phyloP scores from a whole-genome alignment of 2,797 vertebrate species.

The Darevskia nairensis region DNA sequence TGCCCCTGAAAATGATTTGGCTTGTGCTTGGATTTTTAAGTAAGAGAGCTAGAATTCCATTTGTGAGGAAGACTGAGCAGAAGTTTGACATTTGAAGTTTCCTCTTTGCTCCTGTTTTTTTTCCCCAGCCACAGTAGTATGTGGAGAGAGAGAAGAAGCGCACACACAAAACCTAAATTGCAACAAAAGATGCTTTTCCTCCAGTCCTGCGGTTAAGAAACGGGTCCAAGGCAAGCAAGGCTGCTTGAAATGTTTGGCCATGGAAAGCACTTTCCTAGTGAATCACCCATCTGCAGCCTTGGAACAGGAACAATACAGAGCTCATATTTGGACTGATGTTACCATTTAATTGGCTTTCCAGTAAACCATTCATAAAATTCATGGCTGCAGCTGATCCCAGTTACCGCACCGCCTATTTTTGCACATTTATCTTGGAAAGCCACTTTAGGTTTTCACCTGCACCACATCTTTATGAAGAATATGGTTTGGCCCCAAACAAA shows the following conservation, averaged over 20 bases:
- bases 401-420: constrained; percentile 48
- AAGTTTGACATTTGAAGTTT: not conserved
- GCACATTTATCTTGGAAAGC: constrained; percentile 60
- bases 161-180: constrained; percentile 2
- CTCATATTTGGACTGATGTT: constrained; percentile 59
- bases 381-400: constrained; percentile 57
- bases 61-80: not conserved
- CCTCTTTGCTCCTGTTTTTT: not conserved
- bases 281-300: constrained; percentile 68
- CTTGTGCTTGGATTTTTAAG: constrained; percentile 4
- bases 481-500: constrained; percentile 27
- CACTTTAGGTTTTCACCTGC: not conserved
- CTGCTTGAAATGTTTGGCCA: constrained; percentile 60
- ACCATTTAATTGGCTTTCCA: constrained; percentile 69
- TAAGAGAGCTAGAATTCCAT: not conserved
- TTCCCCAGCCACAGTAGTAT: not conserved
- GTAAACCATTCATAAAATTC: constrained; percentile 72
- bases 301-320: constrained; percentile 66
- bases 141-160: constrained; percentile 20
- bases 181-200: constrained; percentile 3
- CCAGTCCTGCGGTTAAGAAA: constrained; percentile 25
- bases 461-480: constrained; percentile 49
- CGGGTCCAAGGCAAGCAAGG: constrained; percentile 60
- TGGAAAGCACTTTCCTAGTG: constrained; percentile 60
- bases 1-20: not conserved